Conservation (phyloP, 2,888 invertebrate genomes). For the Eristalinus aeneus region DNA sequence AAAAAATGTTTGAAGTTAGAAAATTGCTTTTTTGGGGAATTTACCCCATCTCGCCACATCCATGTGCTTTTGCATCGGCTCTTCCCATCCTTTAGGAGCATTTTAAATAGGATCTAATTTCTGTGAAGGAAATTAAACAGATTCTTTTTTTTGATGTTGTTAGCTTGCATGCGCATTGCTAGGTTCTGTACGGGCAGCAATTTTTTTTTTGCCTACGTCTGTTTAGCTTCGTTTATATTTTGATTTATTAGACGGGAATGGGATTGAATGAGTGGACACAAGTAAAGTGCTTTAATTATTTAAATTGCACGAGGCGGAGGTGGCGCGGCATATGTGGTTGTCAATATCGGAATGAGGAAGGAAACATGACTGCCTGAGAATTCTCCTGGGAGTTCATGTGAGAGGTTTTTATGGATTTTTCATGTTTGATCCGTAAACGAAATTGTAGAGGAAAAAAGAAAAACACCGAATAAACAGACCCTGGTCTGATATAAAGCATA, state of each 20-base stretch:
- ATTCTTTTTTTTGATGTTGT: constrained; percentile 6
- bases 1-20: constrained; percentile 52
- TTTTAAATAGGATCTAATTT: constrained; percentile 33
- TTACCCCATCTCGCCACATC: neutral
- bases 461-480: constrained; percentile 32
- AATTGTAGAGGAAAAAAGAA: neutral
- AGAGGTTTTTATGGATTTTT: constrained; percentile 31
- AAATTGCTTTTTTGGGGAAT: constrained; percentile 40
- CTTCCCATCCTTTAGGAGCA: neutral
- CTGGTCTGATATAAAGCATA: neutral
- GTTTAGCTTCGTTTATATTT: constrained; percentile 8
- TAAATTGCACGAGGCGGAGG: constrained; percentile 37
- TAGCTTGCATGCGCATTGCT: neutral
- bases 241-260: constrained; percentile 46
- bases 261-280: constrained; percentile 20
- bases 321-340: neutral
- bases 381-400: constrained; percentile 25
- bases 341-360: constrained; percentile 55
- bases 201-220: neutral
- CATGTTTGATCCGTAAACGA: constrained; percentile 38
- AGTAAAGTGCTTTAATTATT: constrained; percentile 65
- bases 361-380: constrained; percentile 17
- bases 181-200: neutral
- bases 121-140: constrained; percentile 42
- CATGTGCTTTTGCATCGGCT: neutral